phyloP scores from a whole-genome alignment of 1,140 invertebrate genomes.

The Drosophila kepulauana region DNA sequence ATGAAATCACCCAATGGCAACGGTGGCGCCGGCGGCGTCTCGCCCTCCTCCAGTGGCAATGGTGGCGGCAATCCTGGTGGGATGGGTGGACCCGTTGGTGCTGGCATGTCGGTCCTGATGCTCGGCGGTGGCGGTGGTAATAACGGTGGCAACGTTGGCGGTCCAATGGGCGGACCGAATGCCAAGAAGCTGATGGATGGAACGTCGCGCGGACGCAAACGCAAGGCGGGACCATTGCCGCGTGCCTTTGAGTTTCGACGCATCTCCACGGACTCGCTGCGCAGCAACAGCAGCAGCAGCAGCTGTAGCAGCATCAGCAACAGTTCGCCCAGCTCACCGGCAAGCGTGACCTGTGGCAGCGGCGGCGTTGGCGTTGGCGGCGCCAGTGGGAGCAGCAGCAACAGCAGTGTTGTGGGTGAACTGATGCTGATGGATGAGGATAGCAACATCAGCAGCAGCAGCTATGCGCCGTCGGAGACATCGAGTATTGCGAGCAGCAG shows the following conservation, averaged over 20 bases:
- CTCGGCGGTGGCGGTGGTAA: neutral
- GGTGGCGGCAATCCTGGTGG: conserved; percentile 1
- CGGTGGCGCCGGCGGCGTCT: conserved; percentile 12
- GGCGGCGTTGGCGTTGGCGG: neutral
- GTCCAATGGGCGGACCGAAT: conserved; percentile 17
- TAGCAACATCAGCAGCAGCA: neutral
- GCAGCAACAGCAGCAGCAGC: conserved; percentile 35
- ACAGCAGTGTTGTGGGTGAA: too few species aligned
- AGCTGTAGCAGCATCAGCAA: conserved; percentile 28
- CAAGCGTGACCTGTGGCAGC: conserved; percentile 59
- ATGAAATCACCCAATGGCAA: conserved; percentile 84
- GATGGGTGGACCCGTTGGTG: too few species aligned
- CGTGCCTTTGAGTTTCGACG: conserved; percentile 88
- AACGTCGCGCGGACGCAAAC: conserved; percentile 85
- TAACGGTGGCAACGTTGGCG: neutral
- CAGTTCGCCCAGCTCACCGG: conserved; percentile 82
- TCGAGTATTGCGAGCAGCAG: conserved; percentile 58
- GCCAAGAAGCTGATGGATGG: conserved; percentile 69
- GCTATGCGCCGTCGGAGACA: conserved; percentile 4
- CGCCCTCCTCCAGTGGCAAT: neutral
- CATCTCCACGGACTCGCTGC: conserved; percentile 78
- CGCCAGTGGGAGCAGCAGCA: neutral
- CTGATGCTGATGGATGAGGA: too few species aligned
- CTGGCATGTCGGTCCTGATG: too few species aligned
- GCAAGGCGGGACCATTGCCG: conserved; percentile 94